Evolutionary conservation across 2,888 invertebrate species (phyloP).

Genomic region (Campopleginae sp.): DNA sequence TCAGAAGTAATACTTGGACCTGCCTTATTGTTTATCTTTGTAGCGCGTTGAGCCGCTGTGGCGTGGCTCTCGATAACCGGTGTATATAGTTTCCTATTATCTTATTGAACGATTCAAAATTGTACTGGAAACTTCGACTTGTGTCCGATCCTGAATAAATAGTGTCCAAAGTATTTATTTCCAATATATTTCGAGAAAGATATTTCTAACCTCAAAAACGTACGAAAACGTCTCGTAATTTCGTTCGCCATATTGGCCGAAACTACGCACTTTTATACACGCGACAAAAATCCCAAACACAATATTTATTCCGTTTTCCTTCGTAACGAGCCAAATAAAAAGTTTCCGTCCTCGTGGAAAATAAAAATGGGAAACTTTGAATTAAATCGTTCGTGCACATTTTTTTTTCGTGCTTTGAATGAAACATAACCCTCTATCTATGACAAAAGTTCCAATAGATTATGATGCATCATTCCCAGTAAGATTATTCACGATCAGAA

Average conservation of each 20-base stretch:
- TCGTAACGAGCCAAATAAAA: background rate
- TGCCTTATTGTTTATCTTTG: background rate
- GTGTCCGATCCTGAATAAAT: background rate
- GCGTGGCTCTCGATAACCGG: background rate
- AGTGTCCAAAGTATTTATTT: background rate
- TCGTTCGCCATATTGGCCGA: background rate
- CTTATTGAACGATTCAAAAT: background rate
- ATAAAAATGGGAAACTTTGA: background rate
- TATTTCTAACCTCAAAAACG: background rate
- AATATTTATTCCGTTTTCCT: background rate
- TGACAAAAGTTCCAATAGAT: background rate
- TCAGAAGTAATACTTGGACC: background rate
- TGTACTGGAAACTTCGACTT: background rate
- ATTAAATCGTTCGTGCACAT: background rate
- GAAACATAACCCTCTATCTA: background rate
- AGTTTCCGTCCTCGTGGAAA: background rate
- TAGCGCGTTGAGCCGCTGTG: background rate
- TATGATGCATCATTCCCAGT: background rate
- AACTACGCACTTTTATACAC: background rate
- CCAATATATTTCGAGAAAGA: background rate
- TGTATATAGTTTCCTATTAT: background rate
- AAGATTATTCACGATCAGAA: slow-evolving; percentile 7
- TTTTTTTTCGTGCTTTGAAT: background rate
- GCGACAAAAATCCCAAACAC: background rate
- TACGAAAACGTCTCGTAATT: background rate